Conservation (phyloP, 2,113 vertebrate genomes). For the Ictidomys tridecemlineatus region DNA sequence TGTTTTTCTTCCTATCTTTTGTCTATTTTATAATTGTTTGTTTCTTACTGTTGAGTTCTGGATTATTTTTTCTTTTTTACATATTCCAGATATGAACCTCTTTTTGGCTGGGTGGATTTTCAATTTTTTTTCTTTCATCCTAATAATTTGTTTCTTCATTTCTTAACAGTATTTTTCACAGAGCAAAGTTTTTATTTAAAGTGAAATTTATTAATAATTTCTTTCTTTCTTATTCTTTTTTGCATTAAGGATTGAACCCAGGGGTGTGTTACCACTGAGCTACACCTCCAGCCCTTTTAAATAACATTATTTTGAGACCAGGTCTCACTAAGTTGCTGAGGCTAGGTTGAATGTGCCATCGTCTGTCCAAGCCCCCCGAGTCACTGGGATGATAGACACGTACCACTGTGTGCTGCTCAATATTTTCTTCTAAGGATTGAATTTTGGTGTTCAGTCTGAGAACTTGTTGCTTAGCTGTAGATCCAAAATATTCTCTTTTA, state of each 20-base stretch:
- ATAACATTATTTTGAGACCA: too few relatives aligned
- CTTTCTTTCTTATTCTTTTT: neutral
- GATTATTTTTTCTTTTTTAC: neutral
- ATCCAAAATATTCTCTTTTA: neutral
- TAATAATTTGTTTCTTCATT: neutral
- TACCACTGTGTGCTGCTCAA: neutral
- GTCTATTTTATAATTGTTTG: neutral
- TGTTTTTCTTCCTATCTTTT: neutral
- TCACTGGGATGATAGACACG: too few relatives aligned
- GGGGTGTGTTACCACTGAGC: too few relatives aligned
- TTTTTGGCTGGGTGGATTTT: neutral
- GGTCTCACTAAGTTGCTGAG: too few relatives aligned
- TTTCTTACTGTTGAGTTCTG: neutral
- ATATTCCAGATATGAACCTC: neutral
- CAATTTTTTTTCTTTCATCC: neutral
- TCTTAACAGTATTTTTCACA: neutral
- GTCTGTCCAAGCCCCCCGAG: too few relatives aligned
- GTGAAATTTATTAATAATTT: neutral
- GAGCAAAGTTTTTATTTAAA: neutral
- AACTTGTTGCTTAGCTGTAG: neutral
- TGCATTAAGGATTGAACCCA: too few relatives aligned
- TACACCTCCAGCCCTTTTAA: rapidly evolving
- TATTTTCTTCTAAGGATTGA: neutral
- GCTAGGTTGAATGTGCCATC: too few relatives aligned
- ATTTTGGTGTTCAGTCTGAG: neutral